Evolutionary conservation across 2,113 vertebrate species (phyloP).

Genomic region (Mustelus asterias): DNA sequence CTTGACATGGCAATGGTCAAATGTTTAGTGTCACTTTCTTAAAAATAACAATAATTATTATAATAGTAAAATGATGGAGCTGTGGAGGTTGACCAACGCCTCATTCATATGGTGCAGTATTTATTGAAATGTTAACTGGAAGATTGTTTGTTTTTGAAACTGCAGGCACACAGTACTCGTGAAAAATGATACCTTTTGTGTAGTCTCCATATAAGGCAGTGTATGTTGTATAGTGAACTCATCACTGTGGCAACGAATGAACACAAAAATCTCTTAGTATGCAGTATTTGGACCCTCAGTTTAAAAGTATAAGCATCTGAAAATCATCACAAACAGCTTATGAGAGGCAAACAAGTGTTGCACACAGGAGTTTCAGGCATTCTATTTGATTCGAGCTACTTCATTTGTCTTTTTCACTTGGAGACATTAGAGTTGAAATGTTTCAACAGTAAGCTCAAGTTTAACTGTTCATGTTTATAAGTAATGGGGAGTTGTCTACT

Average conservation of each 20-base stretch:
- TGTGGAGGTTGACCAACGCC: background rate
- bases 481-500: background rate
- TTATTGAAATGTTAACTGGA: background rate
- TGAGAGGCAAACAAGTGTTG: background rate
- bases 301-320: background rate
- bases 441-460: background rate
- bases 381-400: background rate
- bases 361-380: background rate
- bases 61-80: background rate
- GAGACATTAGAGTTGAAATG: background rate
- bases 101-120: background rate
- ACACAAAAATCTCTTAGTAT: constrained; percentile 63
- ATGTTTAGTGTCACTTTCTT: background rate
- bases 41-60: background rate
- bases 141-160: background rate
- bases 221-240: constrained; percentile 42
- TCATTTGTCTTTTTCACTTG: background rate
- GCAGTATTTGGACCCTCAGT: constrained; percentile 31
- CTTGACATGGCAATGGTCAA: background rate
- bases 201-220: background rate
- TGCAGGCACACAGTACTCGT: background rate
- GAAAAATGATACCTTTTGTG: constrained; percentile 18
- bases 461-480: background rate
- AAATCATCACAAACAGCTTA: background rate
- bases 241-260: constrained; percentile 60